Evolutionary conservation across 2,113 vertebrate genomes (phyloP), one percentile per base, ranked within the genome.

Genomic region (Spea bombifrons): DNA sequence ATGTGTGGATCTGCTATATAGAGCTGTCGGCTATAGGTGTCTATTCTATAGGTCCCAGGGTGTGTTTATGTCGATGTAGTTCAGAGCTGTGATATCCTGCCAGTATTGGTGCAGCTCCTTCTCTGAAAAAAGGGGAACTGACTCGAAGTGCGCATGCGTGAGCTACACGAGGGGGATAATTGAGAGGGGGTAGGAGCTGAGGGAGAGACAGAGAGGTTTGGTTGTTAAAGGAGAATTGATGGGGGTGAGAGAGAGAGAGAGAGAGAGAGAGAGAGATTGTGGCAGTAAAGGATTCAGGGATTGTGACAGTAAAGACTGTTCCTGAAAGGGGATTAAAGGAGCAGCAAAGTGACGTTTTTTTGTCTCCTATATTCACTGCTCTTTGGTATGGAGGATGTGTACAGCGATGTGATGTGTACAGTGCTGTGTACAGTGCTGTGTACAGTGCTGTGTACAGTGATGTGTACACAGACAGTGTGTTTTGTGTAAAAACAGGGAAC

Each of bases 51-150:
- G 30, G 30, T 30, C 30, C 30, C 30, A 30, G 30, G 30, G 30
- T 30, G 30, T 30, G 30, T 30, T 30, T 30, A 30, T 30, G 30
- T 30, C 30, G 30, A 30, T 30, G 30, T 30, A 13, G 55, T 8
- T 53, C 50, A 53, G 17, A 30, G 30, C 30, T 30, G 45, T 4
- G 44, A 30, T 30, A 5, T 44, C 50, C 61, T 75, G 72, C 59
- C 65, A 52, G 50, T 52, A 57, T n/a, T 76, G 75, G 64, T 57
- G 75, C 65, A 57, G 74, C 74, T 75, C 76, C 76, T 78, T 75
- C 67, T 3, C 57, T 78, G 68, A 78, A 78, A 78, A 78, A 78
- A 78, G 49, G 76, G 76, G 66, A 78, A 65, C 69, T 72, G 59
- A 13, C 55, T 59, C 4, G 8, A 2, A 3, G 10, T 43, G 61